phyloP scores from a whole-genome alignment of 2,888 invertebrate genomes.

The Leucophenga maculata region DNA sequence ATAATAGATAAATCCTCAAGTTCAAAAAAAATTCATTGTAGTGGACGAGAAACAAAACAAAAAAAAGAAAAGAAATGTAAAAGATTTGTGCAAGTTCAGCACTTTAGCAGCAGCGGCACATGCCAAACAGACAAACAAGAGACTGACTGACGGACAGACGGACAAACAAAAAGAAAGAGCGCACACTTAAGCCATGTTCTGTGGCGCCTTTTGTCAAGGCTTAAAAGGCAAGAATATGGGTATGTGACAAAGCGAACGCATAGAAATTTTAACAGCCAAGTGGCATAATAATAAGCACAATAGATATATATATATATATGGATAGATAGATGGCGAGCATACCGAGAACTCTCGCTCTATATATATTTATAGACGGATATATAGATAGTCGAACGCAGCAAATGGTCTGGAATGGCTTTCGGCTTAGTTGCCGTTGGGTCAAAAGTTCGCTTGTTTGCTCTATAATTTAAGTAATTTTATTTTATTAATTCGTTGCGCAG shows the following conservation, averaged over 20 bases:
- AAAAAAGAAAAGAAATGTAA: conserved; percentile 44
- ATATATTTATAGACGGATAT: background rate
- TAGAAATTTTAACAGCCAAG: conserved; percentile 5
- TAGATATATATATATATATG: conserved; percentile 4
- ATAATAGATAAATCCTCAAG: conserved; percentile 20
- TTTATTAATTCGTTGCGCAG: conserved; percentile 20
- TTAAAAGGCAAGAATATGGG: background rate
- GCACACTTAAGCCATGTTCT: conserved; percentile 16
- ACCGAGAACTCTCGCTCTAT: conserved; percentile 6
- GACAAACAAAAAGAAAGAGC: conserved; percentile 37
- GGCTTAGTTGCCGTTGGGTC: background rate
- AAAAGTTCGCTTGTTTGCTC: conserved; percentile 14
- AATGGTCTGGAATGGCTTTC: background rate
- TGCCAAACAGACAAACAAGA: conserved; percentile 20
- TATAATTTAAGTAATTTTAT: conserved; percentile 44
- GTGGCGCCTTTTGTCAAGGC: conserved; percentile 15
- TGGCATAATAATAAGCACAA: conserved; percentile 31
- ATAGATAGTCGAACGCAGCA: background rate
- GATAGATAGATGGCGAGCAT: background rate
- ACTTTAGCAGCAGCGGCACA: conserved; percentile 33
- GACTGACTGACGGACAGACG: background rate
- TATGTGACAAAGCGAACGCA: conserved; percentile 4
- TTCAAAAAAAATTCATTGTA: conserved; percentile 13
- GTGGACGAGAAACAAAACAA: background rate
- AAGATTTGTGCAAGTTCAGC: conserved; percentile 58